Evolutionary conservation across 2,113 vertebrate genomes (phyloP).

Genomic region (Alethe castanea): DNA sequence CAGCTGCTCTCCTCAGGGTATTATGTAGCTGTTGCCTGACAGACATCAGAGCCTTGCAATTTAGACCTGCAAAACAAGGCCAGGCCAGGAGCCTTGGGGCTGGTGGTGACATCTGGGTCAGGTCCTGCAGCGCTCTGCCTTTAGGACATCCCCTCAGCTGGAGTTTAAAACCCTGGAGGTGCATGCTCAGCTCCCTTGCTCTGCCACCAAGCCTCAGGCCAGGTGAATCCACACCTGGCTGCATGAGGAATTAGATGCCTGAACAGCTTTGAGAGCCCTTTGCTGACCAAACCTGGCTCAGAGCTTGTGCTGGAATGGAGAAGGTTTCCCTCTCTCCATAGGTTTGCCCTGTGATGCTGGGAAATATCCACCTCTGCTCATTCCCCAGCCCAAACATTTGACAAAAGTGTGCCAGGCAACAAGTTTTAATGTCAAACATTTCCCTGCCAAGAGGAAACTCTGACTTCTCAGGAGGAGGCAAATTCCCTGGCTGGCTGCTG

Average conservation of each 20-base stretch:
- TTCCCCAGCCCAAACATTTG: neutral
- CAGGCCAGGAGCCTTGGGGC: neutral
- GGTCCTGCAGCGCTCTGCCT: neutral
- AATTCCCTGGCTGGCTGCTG: neutral
- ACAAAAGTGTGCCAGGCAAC: neutral
- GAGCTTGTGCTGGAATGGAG: neutral
- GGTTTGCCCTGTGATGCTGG: neutral
- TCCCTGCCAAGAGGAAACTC: neutral
- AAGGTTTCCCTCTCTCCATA: neutral
- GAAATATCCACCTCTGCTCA: neutral
- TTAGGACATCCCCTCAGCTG: neutral
- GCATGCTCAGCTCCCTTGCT: neutral
- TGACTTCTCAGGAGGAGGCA: neutral
- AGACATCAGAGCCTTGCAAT: neutral
- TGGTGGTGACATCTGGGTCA: neutral
- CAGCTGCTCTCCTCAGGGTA: fast-evolving
- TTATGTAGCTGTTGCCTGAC: neutral
- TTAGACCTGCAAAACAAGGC: neutral
- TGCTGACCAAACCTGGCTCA: neutral
- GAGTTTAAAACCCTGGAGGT: neutral
- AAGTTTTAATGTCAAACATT: neutral
- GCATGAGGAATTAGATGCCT: neutral
- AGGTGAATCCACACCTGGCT: neutral
- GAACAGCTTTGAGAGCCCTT: neutral
- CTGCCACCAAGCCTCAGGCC: neutral